Evolutionary conservation across 2,113 vertebrate genomes (phyloP).

Genomic region (Eidolon helvum): DNA sequence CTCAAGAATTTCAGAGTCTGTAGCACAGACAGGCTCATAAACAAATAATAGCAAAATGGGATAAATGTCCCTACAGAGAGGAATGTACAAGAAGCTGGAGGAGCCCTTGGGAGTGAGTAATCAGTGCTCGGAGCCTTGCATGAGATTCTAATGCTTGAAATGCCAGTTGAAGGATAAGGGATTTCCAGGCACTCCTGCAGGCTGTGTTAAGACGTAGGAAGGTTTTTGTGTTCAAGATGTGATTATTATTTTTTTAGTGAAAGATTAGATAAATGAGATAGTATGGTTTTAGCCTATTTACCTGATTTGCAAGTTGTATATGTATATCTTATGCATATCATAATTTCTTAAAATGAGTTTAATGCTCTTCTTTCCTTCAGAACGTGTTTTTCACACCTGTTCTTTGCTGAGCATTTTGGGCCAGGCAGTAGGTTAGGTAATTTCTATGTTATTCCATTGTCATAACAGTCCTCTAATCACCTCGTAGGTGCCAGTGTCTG

Average conservation of each 20-base stretch:
- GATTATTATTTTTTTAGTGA: not conserved
- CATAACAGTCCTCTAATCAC: not conserved
- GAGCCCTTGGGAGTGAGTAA: fast-evolving
- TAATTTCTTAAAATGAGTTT: not conserved
- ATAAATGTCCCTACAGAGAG: not conserved
- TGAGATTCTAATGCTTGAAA: not conserved
- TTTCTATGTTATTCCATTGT: not conserved
- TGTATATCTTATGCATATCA: not conserved
- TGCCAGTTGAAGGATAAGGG: not conserved
- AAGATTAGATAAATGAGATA: not conserved
- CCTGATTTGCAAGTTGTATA: not conserved
- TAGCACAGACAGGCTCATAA: not conserved
- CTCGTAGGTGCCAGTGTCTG: not conserved
- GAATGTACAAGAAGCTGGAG: not conserved
- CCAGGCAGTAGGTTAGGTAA: not conserved
- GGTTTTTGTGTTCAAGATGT: not conserved
- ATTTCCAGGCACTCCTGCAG: not conserved
- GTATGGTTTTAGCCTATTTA: not conserved
- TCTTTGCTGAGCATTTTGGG: not conserved
- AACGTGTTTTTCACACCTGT: not conserved
- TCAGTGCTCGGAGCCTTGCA: not conserved
- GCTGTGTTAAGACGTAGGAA: not conserved
- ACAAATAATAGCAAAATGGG: not conserved
- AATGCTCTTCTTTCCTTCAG: not conserved
- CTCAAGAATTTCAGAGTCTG: not conserved